Evolutionary conservation across 2,113 vertebrate genomes (phyloP).

Genomic region (Macquaria australasica): DNA sequence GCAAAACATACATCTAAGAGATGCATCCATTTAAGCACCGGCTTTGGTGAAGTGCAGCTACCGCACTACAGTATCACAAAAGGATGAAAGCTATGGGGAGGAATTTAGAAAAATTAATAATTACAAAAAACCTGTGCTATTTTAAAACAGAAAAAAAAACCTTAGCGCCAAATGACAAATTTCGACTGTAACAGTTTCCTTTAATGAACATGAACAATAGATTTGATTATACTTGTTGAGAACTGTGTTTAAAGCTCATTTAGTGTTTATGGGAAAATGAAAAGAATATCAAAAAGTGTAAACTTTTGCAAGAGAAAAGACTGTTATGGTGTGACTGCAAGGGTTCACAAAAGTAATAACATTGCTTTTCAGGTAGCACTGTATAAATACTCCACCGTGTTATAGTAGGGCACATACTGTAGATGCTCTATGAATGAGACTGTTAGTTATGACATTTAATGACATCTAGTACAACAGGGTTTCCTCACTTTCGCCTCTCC

Average conservation of each 20-base stretch:
- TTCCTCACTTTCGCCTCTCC: constrained; percentile 43
- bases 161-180: background rate
- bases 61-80: background rate
- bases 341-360: background rate
- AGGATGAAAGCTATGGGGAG: background rate
- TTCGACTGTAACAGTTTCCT: background rate
- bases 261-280: background rate
- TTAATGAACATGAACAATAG: background rate
- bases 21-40: constrained; percentile 28
- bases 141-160: background rate
- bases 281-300: background rate
- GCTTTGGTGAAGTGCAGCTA: constrained; percentile 22
- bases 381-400: background rate
- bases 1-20: constrained; percentile 44
- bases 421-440: constrained; percentile 31
- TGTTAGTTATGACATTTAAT: constrained; percentile 34
- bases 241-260: background rate
- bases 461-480: constrained; percentile 15
- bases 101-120: background rate
- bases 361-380: background rate
- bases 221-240: background rate
- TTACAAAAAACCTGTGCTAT: background rate
- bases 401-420: background rate
- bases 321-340: background rate
- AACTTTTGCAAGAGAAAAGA: background rate